A percentile compares a stretch with the other conserved stretches of the same genome.
Conservation (phyloP, 2,888 invertebrate species). For the Tridacna gigas region DNA sequence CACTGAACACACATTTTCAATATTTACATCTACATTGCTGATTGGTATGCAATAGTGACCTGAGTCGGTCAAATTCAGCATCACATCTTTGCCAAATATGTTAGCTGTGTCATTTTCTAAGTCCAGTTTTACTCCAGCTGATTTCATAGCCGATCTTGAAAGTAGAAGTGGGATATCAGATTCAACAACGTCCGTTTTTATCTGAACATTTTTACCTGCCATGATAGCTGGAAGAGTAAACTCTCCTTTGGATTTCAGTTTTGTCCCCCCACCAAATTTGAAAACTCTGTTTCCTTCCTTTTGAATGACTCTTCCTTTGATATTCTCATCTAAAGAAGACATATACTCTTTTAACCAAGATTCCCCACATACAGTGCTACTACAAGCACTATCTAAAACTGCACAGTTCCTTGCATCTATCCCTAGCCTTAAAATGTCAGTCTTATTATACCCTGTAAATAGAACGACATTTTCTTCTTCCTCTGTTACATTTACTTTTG, state of each 20-base stretch:
- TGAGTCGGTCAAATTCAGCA: conserved; percentile 44
- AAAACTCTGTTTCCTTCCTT: conserved; percentile 47
- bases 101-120: conserved; percentile 53
- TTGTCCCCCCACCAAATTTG: conserved; percentile 61
- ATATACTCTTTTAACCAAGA: conserved; percentile 48
- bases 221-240: neutral
- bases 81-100: conserved; percentile 38
- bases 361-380: conserved; percentile 61
- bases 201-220: conserved; percentile 11
- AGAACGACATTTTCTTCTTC: conserved; percentile 39
- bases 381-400: conserved; percentile 64
- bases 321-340: conserved; percentile 10
- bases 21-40: conserved; percentile 25
- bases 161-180: conserved; percentile 32
- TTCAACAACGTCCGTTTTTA: conserved; percentile 34
- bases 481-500: conserved; percentile 42
- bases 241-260: conserved; percentile 39
- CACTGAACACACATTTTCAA: conserved; percentile 49
- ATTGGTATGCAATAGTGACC: conserved; percentile 51
- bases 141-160: conserved; percentile 45
- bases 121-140: conserved; percentile 45
- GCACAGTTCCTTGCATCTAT: conserved; percentile 6
- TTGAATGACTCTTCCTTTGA: conserved; percentile 18
- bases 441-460: conserved; percentile 48
- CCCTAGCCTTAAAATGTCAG: conserved; percentile 33